phyloP scores from a whole-genome alignment of 2,797 vertebrate genomes.

The Iguana delicatissima region DNA sequence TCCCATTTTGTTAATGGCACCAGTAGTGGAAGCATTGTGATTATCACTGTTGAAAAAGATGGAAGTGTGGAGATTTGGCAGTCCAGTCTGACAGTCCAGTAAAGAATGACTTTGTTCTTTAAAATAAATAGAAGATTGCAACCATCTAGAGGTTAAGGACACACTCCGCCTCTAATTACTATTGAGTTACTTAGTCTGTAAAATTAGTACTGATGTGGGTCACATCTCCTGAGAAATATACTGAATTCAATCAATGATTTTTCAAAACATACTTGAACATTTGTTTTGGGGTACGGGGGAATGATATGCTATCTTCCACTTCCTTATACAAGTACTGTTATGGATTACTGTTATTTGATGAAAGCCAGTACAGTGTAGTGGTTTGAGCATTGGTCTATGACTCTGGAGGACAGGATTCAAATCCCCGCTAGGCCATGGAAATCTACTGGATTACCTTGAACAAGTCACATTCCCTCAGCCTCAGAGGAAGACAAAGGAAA shows the following conservation, averaged over 20 bases:
- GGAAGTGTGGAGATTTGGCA: conserved; percentile 23
- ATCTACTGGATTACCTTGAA: too few relatives aligned
- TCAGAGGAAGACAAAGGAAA: too few relatives aligned
- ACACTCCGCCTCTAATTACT: conserved; percentile 57
- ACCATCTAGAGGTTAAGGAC: conserved; percentile 49
- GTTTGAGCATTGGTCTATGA: too few relatives aligned
- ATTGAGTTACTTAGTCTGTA: conserved; percentile 46
- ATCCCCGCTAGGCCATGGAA: too few relatives aligned
- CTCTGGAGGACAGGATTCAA: too few relatives aligned
- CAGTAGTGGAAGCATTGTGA: conserved; percentile 14
- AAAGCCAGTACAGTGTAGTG: too few relatives aligned
- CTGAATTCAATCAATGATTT: conserved; percentile 48
- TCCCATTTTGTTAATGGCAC: not conserved
- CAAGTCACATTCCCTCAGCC: too few relatives aligned
- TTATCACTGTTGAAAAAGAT: conserved; percentile 57
- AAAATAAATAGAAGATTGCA: conserved; percentile 52
- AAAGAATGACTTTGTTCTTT: conserved; percentile 40
- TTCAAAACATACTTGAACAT: not conserved
- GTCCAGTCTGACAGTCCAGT: conserved; percentile 60
- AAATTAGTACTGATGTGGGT: conserved; percentile 59
- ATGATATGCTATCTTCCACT: too few relatives aligned
- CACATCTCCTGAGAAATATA: conserved; percentile 56
- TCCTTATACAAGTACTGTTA: too few relatives aligned
- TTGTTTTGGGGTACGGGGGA: too few relatives aligned
- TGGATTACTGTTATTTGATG: too few relatives aligned